These are phyloP conservation scores for Drosophila ironensis DNA, from an alignment of 1,140 invertebrate species.

Conservation along the genomic window DNA sequence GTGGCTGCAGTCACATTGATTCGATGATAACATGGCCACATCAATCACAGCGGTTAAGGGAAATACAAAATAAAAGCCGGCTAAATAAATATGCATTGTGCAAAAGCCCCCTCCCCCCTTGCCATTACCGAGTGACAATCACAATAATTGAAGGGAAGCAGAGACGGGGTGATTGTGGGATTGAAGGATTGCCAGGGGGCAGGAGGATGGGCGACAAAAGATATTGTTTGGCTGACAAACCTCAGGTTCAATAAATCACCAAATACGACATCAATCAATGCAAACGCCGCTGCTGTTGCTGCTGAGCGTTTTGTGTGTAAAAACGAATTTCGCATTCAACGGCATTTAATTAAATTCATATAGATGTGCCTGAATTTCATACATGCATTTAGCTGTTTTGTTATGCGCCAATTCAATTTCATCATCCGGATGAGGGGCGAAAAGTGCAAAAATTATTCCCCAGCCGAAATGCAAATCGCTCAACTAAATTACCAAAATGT, in stretches of 20 bases:
- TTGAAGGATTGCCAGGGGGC: not conserved
- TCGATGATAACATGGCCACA: constrained; percentile 71
- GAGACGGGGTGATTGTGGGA: not conserved
- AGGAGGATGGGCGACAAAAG: not conserved
- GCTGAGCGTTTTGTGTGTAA: constrained; percentile 23
- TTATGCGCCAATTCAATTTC: constrained; percentile 51
- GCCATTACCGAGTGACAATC: constrained; percentile 42
- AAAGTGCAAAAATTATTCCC: constrained; percentile 47
- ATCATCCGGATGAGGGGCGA: constrained; percentile 23
- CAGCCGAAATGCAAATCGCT: constrained; percentile 44
- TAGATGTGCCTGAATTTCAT: constrained; percentile 25
- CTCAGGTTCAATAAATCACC: constrained; percentile 71
- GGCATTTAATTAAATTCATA: constrained; percentile 42
- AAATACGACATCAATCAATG: constrained; percentile 69
- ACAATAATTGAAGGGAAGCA: constrained; percentile 47
- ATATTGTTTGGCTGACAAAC: constrained; percentile 51
- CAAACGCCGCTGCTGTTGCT: constrained; percentile 41
- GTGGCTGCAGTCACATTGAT: constrained; percentile 57
- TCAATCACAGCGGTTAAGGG: constrained; percentile 75
- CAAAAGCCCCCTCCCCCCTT: constrained; percentile 2
- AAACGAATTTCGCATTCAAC: constrained; percentile 33
- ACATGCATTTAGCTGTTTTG: constrained; percentile 23
- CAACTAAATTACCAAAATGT: constrained; percentile 36
- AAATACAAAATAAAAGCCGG: constrained; percentile 58
- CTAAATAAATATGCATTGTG: constrained; percentile 67